phyloP scores from a whole-genome alignment of 30 jellyfish, hydroid and myxozoan genomes.

The Rhopilema esculentum region DNA sequence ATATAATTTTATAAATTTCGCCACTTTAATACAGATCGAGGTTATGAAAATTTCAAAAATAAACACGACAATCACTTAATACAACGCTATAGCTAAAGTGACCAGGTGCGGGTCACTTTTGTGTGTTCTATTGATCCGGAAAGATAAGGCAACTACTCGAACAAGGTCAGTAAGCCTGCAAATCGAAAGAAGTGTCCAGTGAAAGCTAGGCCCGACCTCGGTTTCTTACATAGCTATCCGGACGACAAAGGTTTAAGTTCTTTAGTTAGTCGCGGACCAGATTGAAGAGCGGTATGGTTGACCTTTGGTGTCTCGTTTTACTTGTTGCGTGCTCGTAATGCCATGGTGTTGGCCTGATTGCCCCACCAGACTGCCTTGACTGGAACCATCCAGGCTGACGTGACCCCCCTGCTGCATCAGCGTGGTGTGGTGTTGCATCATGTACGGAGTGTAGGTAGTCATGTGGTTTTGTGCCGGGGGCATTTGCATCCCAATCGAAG shows the following conservation, averaged over 20 bases:
- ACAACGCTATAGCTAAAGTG: not conserved
- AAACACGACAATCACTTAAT: conserved; percentile 66
- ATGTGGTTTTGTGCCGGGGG: conserved; percentile 82
- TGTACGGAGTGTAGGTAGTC: conserved; percentile 68
- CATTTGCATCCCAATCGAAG: conserved; percentile 74
- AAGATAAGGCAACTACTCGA: not conserved
- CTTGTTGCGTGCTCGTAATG: conserved; percentile 68
- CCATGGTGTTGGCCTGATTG: conserved; percentile 55
- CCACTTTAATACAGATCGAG: conserved; percentile 71
- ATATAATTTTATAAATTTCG: conserved; percentile 63
- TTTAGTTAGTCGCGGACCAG: conserved; percentile 68
- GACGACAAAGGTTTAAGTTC: conserved; percentile 20
- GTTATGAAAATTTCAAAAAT: conserved; percentile 61
- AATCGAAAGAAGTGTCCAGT: not conserved
- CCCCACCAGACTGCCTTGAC: conserved; percentile 45
- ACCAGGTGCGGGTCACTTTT: not conserved
- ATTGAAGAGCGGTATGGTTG: conserved; percentile 30
- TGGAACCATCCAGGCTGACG: conserved; percentile 59
- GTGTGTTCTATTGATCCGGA: not conserved
- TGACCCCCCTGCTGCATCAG: conserved; percentile 74
- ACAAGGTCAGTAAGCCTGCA: conserved; percentile 1
- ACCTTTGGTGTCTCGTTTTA: conserved; percentile 57
- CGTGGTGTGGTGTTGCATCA: conserved; percentile 78
- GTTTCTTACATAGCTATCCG: conserved; percentile 48
- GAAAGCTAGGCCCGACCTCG: not conserved